Conservation (phyloP, 1,140 invertebrate genomes). For the Listronotus oregonensis region DNA sequence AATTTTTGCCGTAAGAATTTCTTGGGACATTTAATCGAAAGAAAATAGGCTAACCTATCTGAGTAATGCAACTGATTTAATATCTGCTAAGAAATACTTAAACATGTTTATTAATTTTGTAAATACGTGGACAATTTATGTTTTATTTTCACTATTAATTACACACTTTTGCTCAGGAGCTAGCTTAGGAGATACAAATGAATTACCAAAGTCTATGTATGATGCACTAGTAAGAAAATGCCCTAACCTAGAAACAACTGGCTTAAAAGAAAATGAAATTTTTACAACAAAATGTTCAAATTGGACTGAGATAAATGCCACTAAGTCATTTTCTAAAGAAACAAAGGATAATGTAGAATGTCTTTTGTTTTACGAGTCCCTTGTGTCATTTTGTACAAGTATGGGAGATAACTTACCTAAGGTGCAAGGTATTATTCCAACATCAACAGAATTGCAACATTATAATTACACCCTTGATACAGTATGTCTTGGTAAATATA, state of each 20-base stretch:
- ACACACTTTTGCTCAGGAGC: not conserved
- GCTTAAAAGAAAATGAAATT: constrained; percentile 6
- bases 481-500: constrained; percentile 9
- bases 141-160: not conserved
- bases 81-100: too few relatives aligned
- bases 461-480: not conserved
- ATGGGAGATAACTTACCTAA: constrained; percentile 5
- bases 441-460: not conserved
- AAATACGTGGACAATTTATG: constrained; percentile 6
- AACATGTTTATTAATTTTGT: not conserved
- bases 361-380: constrained; percentile 19
- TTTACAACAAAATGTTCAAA: constrained; percentile 21
- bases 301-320: constrained; percentile 11
- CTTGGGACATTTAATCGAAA: too few relatives aligned
- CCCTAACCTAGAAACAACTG: constrained; percentile 13
- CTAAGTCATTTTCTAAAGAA: not conserved
- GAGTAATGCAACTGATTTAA: too few relatives aligned
- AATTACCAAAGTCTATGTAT: constrained; percentile 7
- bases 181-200: not conserved
- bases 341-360: constrained; percentile 11
- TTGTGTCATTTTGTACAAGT: constrained; percentile 19
- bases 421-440: constrained; percentile 3
- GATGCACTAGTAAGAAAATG: constrained; percentile 19
- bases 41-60: too few relatives aligned
- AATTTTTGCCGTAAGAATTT: too few relatives aligned